Conservation (phyloP, 2,888 invertebrate genomes). For the Diarsia mendica region DNA sequence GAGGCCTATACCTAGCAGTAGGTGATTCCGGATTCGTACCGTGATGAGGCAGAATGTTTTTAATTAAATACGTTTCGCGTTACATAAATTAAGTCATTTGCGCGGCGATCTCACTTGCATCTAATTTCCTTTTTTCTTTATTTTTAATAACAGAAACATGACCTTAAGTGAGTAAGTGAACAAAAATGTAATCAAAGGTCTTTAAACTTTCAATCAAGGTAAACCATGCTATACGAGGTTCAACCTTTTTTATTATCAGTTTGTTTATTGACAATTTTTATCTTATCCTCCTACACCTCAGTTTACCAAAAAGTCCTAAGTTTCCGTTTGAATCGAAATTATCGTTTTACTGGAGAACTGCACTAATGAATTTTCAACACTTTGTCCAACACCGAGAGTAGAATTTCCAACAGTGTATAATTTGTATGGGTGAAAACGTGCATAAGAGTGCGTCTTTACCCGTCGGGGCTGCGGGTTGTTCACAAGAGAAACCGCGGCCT, state of each 20-base stretch:
- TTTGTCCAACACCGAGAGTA: not conserved
- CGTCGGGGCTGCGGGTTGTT: too few relatives aligned
- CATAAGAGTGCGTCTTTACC: not conserved
- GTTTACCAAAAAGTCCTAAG: too few relatives aligned
- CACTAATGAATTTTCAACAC: not conserved
- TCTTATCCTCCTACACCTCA: not conserved
- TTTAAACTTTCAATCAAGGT: slow-evolving; percentile 9
- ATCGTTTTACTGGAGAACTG: not conserved
- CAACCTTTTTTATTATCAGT: slow-evolving; percentile 21
- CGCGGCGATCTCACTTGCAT: not conserved
- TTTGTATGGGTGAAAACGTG: not conserved
- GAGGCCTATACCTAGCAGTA: too few relatives aligned
- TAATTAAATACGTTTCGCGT: too few relatives aligned
- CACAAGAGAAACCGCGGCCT: too few relatives aligned
- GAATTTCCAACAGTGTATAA: not conserved
- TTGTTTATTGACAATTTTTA: slow-evolving; percentile 31
- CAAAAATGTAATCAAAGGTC: not conserved
- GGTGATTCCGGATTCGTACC: too few relatives aligned
- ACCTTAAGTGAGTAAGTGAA: not conserved
- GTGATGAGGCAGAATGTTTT: too few relatives aligned
- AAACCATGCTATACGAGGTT: not conserved
- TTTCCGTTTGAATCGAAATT: not conserved
- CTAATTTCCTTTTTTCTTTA: not conserved
- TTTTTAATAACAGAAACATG: not conserved
- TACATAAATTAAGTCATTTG: too few relatives aligned